These are phyloP conservation scores for Coelogynopora nodosa DNA, from an alignment of 2,888 invertebrate genomes.

Conservation along the genomic window DNA sequence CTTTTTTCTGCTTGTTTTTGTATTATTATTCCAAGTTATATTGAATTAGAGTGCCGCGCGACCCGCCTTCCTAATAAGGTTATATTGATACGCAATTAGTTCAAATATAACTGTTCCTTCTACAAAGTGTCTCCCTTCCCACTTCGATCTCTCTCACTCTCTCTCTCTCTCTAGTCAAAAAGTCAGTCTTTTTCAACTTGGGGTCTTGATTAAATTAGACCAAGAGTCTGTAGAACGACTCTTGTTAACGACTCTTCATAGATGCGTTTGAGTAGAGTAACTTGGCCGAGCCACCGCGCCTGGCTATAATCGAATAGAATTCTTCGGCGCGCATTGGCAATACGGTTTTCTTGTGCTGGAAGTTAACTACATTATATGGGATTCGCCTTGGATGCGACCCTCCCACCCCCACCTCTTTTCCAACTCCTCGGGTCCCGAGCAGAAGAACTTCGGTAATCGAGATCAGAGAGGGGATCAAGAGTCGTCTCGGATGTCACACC, in stretches of 20 bases:
- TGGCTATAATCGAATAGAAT: no score
- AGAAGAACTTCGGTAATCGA: background rate
- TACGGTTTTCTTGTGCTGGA: no score
- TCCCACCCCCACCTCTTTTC: background rate
- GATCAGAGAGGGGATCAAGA: conserved; percentile 2
- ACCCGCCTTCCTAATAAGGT: conserved; percentile 19
- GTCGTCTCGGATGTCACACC: background rate
- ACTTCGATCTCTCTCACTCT: background rate
- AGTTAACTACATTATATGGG: background rate
- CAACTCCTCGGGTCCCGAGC: background rate
- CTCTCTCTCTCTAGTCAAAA: background rate
- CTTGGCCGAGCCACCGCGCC: no score
- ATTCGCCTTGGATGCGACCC: background rate
- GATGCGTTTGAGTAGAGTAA: no score
- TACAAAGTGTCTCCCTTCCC: background rate
- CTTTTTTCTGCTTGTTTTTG: conserved; percentile 27
- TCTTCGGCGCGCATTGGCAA: no score
- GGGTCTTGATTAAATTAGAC: background rate
- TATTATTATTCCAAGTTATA: conserved; percentile 4
- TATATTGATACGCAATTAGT: conserved; percentile 28
- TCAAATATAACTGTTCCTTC: background rate
- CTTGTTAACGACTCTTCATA: background rate
- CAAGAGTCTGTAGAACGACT: background rate
- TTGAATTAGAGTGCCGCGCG: background rate
- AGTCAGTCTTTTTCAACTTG: background rate